Conservation (phyloP, 2,797 vertebrate genomes). For the Lacerta bilineata region DNA sequence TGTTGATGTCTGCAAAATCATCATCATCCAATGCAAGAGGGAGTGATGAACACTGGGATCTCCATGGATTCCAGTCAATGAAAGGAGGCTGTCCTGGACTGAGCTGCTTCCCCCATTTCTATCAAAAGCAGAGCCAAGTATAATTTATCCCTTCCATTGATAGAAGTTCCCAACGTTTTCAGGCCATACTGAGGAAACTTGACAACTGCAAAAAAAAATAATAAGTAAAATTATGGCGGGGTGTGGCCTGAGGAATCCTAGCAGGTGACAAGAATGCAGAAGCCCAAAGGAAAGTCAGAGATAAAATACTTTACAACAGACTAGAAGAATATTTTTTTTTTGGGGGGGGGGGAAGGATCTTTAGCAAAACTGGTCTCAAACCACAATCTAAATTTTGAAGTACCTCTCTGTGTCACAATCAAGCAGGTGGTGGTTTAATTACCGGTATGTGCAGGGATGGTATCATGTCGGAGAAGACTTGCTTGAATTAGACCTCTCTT, state of each 20-base stretch:
- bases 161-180: background rate
- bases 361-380: background rate
- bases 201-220: background rate
- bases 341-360: background rate
- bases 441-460: background rate
- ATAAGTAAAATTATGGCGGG: background rate
- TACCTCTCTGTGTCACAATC: background rate
- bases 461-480: background rate
- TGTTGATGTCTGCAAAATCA: slow-evolving; percentile 12
- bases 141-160: background rate
- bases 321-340: background rate
- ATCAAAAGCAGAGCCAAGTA: background rate
- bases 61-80: background rate
- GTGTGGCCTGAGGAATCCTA: background rate
- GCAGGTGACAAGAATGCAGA: too few species aligned
- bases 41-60: background rate
- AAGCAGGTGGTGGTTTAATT: background rate
- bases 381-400: background rate
- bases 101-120: background rate
- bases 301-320: background rate
- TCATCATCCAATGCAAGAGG: background rate
- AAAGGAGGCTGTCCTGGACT: background rate
- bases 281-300: background rate
- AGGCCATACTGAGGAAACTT: background rate
- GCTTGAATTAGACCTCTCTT: background rate